Evolutionary conservation across 2,797 vertebrate species (phyloP).

Genomic region (Sylvilagus floridanus): DNA sequence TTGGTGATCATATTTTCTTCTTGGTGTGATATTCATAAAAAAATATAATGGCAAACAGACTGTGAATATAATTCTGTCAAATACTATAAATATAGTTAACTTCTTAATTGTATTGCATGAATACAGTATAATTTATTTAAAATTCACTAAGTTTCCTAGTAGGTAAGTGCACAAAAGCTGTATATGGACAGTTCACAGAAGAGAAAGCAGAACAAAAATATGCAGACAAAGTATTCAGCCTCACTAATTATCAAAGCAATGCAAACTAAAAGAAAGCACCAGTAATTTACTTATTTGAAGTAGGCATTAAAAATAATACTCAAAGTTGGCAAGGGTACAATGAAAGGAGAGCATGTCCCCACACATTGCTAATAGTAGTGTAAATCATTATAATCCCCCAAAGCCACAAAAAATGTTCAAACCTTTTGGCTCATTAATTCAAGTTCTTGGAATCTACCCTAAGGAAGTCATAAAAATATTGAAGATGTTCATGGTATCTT

Average conservation of each 20-base stretch:
- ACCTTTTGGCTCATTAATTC: conserved; percentile 67
- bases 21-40: conserved; percentile 1
- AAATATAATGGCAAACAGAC: conserved; percentile 21
- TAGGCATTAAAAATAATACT: conserved; percentile 39
- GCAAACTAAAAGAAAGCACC: neutral
- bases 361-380: conserved; percentile 43
- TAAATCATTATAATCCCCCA: conserved; percentile 34
- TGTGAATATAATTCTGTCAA: conserved; percentile 4
- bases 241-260: conserved; percentile 56
- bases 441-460: conserved; percentile 47
- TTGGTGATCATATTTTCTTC: neutral
- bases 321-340: conserved; percentile 17
- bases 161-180: conserved; percentile 1
- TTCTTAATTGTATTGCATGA: neutral
- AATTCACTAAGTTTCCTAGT: neutral
- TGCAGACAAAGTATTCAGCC: conserved; percentile 19
- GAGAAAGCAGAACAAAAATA: conserved; percentile 8
- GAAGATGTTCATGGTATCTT: conserved; percentile 51
- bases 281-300: conserved; percentile 64
- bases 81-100: conserved; percentile 3
- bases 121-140: conserved; percentile 31
- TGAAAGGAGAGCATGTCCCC: conserved; percentile 14
- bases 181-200: neutral
- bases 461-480: conserved; percentile 58
- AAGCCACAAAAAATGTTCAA: conserved; percentile 54